Conservation (phyloP, 64 coral and sea anemone genomes). For the Actinia equina region DNA sequence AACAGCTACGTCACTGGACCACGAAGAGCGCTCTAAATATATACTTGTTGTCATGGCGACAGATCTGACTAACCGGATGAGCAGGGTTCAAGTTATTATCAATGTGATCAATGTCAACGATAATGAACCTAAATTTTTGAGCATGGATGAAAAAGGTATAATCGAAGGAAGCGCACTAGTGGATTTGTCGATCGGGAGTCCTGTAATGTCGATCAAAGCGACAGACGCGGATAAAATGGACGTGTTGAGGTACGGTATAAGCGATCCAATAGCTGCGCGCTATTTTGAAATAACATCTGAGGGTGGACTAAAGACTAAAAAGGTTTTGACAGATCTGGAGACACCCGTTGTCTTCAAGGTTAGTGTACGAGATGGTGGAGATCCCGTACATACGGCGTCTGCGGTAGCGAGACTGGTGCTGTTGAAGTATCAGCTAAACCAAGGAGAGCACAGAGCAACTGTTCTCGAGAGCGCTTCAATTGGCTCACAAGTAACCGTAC, state of each 20-base stretch:
- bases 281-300: slow-evolving; percentile 55
- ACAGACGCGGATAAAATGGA: slow-evolving; percentile 65
- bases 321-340: slow-evolving; percentile 26
- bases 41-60: slow-evolving; percentile 65
- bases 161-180: slow-evolving; percentile 50
- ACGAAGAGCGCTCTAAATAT: slow-evolving; percentile 55
- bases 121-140: slow-evolving; percentile 65
- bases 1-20: slow-evolving; percentile 57
- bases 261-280: not conserved
- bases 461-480: slow-evolving; percentile 48
- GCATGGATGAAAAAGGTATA: not conserved
- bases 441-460: slow-evolving; percentile 30
- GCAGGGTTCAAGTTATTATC: slow-evolving; percentile 49
- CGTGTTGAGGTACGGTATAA: slow-evolving; percentile 46
- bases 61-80: slow-evolving; percentile 65
- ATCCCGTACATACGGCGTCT: slow-evolving; percentile 35
- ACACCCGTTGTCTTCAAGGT: slow-evolving; percentile 59
- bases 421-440: slow-evolving; percentile 63
- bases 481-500: slow-evolving; percentile 32
- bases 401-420: slow-evolving; percentile 59
- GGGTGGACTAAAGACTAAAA: slow-evolving; percentile 49
- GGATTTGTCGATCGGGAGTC: slow-evolving; percentile 40
- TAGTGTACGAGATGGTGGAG: slow-evolving; percentile 56
- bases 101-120: slow-evolving; percentile 83
- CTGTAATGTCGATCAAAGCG: slow-evolving; percentile 55